These are phyloP conservation scores for Epinotia brunnichana DNA, from an alignment of 2,888 invertebrate genomes.

Conservation along the genomic window DNA sequence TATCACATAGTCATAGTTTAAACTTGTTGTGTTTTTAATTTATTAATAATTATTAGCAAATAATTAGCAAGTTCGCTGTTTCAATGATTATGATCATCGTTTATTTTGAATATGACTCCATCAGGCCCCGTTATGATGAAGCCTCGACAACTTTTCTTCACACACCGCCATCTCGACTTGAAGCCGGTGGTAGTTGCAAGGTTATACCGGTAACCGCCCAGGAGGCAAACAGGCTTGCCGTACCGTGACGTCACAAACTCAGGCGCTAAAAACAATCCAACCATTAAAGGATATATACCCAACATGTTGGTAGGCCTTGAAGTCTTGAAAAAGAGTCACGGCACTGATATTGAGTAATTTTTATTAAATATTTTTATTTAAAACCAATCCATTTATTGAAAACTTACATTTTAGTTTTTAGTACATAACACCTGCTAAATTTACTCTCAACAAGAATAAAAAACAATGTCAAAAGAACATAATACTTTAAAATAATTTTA, in stretches of 20 bases:
- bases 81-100: not conserved
- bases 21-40: not conserved
- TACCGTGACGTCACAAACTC: slow-evolving; percentile 4
- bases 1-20: no score
- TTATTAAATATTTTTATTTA: no score
- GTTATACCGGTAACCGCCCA: slow-evolving; percentile 16
- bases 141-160: slow-evolving; percentile 13
- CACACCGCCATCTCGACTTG: slow-evolving; percentile 49
- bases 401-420: no score
- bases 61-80: not conserved
- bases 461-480: no score
- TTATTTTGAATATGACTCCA: slow-evolving; percentile 6
- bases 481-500: no score
- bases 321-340: not conserved
- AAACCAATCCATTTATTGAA: no score
- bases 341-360: not conserved
- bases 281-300: not conserved
- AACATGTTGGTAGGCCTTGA: not conserved
- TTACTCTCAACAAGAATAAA: no score
- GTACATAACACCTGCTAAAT: no score
- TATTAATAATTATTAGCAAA: no score
- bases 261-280: slow-evolving; percentile 5
- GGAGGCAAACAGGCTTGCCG: slow-evolving; percentile 9
- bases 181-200: slow-evolving; percentile 36
- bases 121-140: not conserved